phyloP scores from a whole-genome alignment of 1,140 invertebrate genomes.

The Bombus sylvicola region DNA sequence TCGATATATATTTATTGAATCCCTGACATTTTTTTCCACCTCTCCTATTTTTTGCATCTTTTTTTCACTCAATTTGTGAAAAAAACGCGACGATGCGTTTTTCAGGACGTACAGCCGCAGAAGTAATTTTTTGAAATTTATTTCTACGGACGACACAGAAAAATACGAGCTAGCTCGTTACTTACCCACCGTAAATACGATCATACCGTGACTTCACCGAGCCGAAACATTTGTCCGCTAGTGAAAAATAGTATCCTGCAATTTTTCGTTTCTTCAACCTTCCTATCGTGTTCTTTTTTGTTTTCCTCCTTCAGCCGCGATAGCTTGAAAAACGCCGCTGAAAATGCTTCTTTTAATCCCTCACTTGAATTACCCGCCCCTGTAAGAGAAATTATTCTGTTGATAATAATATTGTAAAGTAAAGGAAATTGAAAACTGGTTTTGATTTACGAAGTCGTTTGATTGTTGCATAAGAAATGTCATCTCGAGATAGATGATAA shows the following conservation, averaged over 20 bases:
- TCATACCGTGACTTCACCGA: constrained; percentile 50
- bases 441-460: too few species aligned
- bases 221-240: constrained; percentile 26
- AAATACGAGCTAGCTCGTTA: constrained; percentile 58
- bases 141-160: constrained; percentile 39
- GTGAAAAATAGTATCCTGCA: constrained; percentile 40
- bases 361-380: background rate
- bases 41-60: background rate
- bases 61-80: background rate
- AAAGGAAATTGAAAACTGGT: background rate
- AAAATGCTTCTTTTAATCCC: background rate
- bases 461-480: too few species aligned
- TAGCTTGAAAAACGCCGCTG: background rate
- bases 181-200: constrained; percentile 60
- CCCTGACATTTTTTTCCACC: background rate
- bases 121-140: constrained; percentile 56
- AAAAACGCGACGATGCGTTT: constrained; percentile 20
- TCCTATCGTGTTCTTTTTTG: background rate
- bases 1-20: constrained; percentile 38
- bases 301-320: background rate
- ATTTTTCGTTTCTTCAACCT: constrained; percentile 20
- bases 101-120: background rate
- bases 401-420: background rate
- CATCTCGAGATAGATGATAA: too few species aligned
- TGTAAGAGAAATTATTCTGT: background rate